A percentile compares a stretch with the other conserved stretches of the same genome.
These are phyloP conservation scores for Plagodis dolabraria DNA, from an alignment of 2,888 invertebrate species.

Conservation along the genomic window DNA sequence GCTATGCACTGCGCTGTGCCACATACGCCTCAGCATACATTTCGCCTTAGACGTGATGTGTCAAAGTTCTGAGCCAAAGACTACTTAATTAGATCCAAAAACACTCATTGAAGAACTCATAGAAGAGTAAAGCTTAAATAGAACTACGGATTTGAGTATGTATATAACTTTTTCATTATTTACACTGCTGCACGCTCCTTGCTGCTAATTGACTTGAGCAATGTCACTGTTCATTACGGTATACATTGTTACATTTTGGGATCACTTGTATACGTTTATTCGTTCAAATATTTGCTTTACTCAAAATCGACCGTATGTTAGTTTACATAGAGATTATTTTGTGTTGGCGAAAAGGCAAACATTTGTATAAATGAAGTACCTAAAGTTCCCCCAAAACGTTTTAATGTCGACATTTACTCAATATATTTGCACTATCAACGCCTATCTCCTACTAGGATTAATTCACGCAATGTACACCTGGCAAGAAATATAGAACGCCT, in stretches of 20 bases:
- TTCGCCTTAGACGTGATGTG: too few species aligned
- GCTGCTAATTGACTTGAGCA: conserved; percentile 67
- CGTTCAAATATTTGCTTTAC: too few species aligned
- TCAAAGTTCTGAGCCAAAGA: too few species aligned
- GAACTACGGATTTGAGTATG: neutral
- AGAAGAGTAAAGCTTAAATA: conserved; percentile 24
- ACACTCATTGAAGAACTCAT: neutral
- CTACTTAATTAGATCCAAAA: too few species aligned
- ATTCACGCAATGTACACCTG: conserved; percentile 6
- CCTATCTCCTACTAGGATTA: conserved; percentile 17
- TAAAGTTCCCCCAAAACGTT: too few species aligned
- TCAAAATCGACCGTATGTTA: too few species aligned
- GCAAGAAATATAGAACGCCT: conserved; percentile 4
- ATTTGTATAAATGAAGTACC: too few species aligned
- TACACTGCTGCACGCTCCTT: conserved; percentile 37
- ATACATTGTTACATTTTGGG: neutral
- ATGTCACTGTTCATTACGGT: conserved; percentile 28
- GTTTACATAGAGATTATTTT: too few species aligned
- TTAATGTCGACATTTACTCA: conserved; percentile 22
- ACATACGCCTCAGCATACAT: too few species aligned
- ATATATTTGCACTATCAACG: conserved; percentile 34
- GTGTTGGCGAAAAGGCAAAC: too few species aligned
- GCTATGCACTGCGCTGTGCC: too few species aligned
- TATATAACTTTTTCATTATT: conserved; percentile 9
- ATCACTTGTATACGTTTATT: neutral